These are phyloP conservation scores for Neodiprion lecontei DNA, from an alignment of 1,140 invertebrate species.

Conservation along the genomic window DNA sequence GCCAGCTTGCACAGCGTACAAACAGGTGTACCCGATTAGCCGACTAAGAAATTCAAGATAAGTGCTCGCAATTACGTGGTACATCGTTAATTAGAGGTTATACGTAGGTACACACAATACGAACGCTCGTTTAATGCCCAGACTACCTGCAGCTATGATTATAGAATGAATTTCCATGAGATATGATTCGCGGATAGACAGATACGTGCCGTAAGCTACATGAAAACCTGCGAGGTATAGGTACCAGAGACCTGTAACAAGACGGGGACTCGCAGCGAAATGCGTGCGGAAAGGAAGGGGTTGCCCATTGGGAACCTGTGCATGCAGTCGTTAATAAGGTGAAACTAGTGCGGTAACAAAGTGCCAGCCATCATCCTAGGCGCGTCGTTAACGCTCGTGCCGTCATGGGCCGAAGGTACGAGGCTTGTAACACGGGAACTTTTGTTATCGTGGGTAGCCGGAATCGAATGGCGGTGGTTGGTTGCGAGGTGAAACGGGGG, in stretches of 20 bases:
- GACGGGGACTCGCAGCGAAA: neutral
- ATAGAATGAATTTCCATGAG: neutral
- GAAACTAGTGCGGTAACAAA: neutral
- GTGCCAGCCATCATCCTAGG: neutral
- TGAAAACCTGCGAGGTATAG: neutral
- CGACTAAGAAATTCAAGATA: neutral
- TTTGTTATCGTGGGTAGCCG: neutral
- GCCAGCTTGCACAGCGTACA: neutral
- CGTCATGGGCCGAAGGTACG: no score
- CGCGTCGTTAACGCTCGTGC: neutral
- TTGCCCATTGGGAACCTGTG: neutral
- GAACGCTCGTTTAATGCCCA: neutral
- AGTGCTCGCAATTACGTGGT: neutral
- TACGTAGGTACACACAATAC: neutral
- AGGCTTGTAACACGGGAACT: neutral
- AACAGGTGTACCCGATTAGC: neutral
- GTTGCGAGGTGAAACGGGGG: no score
- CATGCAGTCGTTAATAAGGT: neutral
- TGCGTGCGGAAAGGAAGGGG: neutral
- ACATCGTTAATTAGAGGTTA: neutral
- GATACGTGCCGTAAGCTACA: neutral
- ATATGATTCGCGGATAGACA: neutral
- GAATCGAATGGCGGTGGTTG: neutral
- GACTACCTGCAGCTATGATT: neutral
- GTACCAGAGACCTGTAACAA: neutral